These are phyloP conservation scores for Drosophila saltans DNA, from an alignment of 1,140 invertebrate genomes.

Conservation along the genomic window DNA sequence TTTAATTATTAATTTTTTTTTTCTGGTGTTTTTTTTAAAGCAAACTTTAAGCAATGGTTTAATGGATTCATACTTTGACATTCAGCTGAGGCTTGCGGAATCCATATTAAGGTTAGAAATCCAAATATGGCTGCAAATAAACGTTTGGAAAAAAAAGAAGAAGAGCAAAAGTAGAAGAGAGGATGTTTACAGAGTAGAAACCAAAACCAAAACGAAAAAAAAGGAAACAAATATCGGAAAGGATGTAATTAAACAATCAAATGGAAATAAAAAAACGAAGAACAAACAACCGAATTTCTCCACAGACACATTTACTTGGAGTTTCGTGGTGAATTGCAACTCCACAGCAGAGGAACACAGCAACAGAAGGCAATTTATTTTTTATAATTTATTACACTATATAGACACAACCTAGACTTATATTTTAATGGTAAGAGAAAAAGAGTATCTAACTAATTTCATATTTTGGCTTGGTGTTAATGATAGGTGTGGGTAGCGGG, in stretches of 20 bases:
- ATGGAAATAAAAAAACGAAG: not conserved
- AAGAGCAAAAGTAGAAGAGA: slow-evolving; percentile 56
- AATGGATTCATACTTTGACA: slow-evolving; percentile 83
- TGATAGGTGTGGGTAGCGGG: not conserved
- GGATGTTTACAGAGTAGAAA: slow-evolving; percentile 29
- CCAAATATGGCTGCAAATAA: slow-evolving; percentile 83
- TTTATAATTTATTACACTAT: not conserved
- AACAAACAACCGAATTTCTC: not conserved
- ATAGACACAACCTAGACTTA: slow-evolving; percentile 11
- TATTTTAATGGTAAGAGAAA: not conserved
- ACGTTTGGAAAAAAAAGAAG: slow-evolving; percentile 75
- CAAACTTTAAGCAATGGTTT: slow-evolving; percentile 39
- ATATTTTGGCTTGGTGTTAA: not conserved
- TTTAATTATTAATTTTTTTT: slow-evolving; percentile 54
- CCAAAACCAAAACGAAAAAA: slow-evolving; percentile 33
- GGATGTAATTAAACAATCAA: not conserved
- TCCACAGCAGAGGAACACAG: slow-evolving; percentile 8
- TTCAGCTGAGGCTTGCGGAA: slow-evolving; percentile 83
- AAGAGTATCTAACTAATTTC: not conserved
- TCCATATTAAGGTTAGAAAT: slow-evolving; percentile 83
- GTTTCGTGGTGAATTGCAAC: not conserved
- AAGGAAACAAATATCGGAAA: not conserved
- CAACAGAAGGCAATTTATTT: not conserved
- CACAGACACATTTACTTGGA: not conserved
- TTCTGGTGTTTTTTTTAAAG: slow-evolving; percentile 21